Conservation (phyloP, 1,140 invertebrate genomes). For the Lepidostoma basale region DNA sequence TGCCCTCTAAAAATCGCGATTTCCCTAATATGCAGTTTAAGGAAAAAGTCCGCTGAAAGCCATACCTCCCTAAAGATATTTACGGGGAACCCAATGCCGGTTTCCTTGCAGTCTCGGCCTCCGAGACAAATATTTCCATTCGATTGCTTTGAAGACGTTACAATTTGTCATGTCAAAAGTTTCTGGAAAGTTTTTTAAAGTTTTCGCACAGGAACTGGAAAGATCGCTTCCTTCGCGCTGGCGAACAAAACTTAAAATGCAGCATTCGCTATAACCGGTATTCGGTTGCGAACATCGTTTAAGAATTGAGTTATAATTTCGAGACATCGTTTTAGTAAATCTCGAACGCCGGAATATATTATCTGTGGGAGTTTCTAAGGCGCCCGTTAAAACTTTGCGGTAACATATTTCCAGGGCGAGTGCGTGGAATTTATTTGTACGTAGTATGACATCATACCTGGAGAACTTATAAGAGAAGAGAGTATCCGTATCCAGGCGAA, state of each 20-base stretch:
- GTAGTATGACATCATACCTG: neutral
- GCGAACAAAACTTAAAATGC: conserved; percentile 46
- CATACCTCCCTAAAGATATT: neutral
- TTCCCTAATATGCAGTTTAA: conserved; percentile 8
- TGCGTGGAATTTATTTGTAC: neutral
- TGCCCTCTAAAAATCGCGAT: neutral
- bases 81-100: neutral
- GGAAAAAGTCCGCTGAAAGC: conserved; percentile 1
- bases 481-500: too few species aligned
- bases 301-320: conserved; percentile 38
- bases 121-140: conserved; percentile 44
- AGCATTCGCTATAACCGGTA: conserved; percentile 39
- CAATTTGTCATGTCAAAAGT: conserved; percentile 47
- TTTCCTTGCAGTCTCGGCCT: neutral
- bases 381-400: neutral
- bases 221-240: conserved; percentile 1
- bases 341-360: too few species aligned
- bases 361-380: too few species aligned
- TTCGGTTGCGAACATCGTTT: conserved; percentile 32
- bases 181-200: conserved; percentile 32
- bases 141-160: conserved; percentile 45
- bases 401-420: neutral
- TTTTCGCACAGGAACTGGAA: conserved; percentile 7
- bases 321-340: conserved; percentile 23
- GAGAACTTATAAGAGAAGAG: too few species aligned